Evolutionary conservation across 2,888 invertebrate species (phyloP).

Genomic region (Tridacna gigas): DNA sequence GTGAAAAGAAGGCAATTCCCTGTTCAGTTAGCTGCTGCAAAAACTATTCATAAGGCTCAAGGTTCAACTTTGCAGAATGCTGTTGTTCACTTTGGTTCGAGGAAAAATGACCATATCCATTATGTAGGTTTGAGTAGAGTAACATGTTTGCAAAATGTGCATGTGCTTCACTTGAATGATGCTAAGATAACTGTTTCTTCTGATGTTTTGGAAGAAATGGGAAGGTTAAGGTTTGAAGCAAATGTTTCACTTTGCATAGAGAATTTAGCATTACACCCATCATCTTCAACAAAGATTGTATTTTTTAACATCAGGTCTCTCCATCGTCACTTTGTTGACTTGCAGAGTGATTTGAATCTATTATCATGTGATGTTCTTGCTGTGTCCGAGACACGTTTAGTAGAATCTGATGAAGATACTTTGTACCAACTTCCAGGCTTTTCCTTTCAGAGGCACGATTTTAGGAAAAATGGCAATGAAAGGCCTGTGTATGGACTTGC

Average conservation of each 20-base stretch:
- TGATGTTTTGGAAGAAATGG: constrained; percentile 51
- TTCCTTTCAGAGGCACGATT: too few species aligned
- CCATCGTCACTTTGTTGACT: background rate
- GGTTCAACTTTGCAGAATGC: constrained; percentile 45
- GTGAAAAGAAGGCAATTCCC: constrained; percentile 54
- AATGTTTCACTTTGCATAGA: too few species aligned
- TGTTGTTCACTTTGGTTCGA: constrained; percentile 50
- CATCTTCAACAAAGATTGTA: background rate
- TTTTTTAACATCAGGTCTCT: background rate
- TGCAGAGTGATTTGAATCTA: background rate
- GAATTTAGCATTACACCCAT: background rate
- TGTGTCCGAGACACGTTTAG: background rate
- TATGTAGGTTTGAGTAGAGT: constrained; percentile 61
- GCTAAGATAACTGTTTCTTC: constrained; percentile 34
- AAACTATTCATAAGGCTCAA: constrained; percentile 60
- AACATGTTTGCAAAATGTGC: constrained; percentile 24
- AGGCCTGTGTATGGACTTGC: too few species aligned
- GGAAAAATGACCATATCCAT: constrained; percentile 46
- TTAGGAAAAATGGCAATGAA: too few species aligned
- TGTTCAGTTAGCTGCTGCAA: constrained; percentile 48
- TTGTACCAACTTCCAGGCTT: background rate
- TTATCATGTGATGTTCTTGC: background rate
- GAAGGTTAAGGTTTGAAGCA: background rate
- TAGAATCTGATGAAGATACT: background rate
- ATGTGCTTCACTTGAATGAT: constrained; percentile 43